Percentiles rank a stretch among this genome's conserved stretches.
These are phyloP conservation scores for Cyanoramphus novaezelandiae DNA, from an alignment of 2,113 vertebrate species.

Conservation along the genomic window DNA sequence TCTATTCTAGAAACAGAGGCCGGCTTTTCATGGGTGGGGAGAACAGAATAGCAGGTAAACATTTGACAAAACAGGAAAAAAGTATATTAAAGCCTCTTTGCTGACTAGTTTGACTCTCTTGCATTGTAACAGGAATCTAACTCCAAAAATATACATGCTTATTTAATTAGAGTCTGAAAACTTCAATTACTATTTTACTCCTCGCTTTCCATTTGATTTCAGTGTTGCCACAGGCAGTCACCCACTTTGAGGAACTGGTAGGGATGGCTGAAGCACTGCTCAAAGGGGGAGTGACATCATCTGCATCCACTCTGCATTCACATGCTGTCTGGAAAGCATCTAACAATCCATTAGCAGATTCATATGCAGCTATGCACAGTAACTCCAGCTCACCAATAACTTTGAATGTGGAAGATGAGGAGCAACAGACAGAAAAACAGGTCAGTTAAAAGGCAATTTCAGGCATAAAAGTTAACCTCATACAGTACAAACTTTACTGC, in stretches of 20 bases:
- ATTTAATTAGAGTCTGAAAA: neutral
- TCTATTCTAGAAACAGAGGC: neutral
- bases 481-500: neutral
- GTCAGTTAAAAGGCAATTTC: constrained; percentile 44
- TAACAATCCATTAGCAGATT: constrained; percentile 65
- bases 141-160: neutral
- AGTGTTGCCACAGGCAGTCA: constrained; percentile 77
- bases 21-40: neutral
- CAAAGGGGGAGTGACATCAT: constrained; percentile 61
- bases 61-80: neutral
- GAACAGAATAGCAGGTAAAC: neutral
- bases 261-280: constrained; percentile 74
- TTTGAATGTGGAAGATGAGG: constrained; percentile 68
- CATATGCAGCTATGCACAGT: constrained; percentile 61
- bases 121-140: neutral
- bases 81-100: neutral
- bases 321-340: constrained; percentile 68
- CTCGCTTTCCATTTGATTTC: neutral
- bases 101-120: neutral
- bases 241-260: constrained; percentile 75
- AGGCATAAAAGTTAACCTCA: neutral
- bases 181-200: neutral
- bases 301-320: constrained; percentile 30
- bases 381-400: constrained; percentile 67
- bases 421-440: constrained; percentile 65